Conservation (phyloP, 1,140 invertebrate genomes). For the Branchinecta lindahli region DNA sequence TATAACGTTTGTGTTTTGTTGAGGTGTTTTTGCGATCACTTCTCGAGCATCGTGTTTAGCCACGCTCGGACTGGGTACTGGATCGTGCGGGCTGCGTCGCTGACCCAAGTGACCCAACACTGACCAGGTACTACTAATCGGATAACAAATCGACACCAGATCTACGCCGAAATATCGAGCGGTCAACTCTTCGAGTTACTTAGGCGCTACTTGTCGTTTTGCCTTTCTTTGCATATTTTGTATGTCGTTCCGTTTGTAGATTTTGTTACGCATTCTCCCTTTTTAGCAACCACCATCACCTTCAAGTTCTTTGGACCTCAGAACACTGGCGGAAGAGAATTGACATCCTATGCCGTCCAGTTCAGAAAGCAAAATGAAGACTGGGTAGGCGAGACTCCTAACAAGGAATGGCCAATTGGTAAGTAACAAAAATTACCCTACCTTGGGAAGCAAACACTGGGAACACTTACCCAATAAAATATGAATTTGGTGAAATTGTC, state of each 20-base stretch:
- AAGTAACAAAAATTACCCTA: conserved; percentile 25
- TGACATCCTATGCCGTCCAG: conserved; percentile 50
- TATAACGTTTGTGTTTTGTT: too few species aligned
- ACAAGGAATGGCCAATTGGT: conserved; percentile 57
- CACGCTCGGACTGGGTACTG: too few species aligned
- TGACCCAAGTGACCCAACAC: too few species aligned
- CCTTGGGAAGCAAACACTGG: conserved; percentile 12
- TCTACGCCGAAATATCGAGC: neutral
- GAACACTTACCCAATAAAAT: neutral
- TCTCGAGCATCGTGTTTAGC: too few species aligned
- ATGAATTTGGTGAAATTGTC: too few species aligned
- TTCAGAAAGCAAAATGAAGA: conserved; percentile 49
- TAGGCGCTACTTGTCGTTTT: neutral
- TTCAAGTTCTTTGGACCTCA: conserved; percentile 56
- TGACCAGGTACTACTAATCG: too few species aligned
- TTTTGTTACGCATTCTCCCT: too few species aligned
- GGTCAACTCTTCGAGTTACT: too few species aligned
- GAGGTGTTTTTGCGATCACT: too few species aligned
- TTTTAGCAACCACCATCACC: conserved; percentile 55
- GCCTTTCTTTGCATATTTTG: neutral
- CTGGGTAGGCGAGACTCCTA: conserved; percentile 37
- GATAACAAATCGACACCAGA: neutral
- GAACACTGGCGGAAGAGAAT: conserved; percentile 52
- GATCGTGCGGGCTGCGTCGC: too few species aligned
- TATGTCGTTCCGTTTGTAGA: too few species aligned